Conservation (phyloP, 2,113 vertebrate species). For the Eretmodus cyanostictus region DNA sequence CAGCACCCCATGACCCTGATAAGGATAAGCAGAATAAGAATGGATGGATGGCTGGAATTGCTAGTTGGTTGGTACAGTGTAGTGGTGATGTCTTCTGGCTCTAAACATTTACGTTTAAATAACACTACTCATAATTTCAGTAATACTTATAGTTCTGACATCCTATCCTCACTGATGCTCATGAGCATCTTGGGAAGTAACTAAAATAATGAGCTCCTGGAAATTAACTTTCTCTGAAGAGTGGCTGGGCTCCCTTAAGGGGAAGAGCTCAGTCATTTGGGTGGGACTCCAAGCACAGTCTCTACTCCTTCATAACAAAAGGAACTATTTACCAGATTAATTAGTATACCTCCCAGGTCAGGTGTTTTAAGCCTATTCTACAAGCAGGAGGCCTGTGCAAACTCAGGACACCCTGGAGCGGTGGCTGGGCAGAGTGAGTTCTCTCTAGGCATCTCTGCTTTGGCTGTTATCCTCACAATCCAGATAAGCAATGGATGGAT, state of each 20-base stretch:
- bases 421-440: background rate
- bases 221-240: background rate
- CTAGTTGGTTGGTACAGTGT: background rate
- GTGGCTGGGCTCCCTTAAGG: background rate
- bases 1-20: background rate
- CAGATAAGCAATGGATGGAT: background rate
- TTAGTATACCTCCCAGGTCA: background rate
- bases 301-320: background rate
- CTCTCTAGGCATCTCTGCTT: background rate
- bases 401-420: background rate
- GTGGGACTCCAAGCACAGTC: background rate
- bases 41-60: background rate
- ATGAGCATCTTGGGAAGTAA: background rate
- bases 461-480: fast-evolving
- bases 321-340: background rate
- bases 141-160: background rate
- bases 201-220: background rate
- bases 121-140: background rate
- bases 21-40: background rate
- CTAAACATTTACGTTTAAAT: background rate
- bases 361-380: background rate
- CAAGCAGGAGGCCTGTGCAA: background rate
- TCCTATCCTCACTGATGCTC: background rate
- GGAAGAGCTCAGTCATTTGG: background rate
- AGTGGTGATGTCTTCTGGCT: background rate